phyloP scores from a whole-genome alignment of 2,113 vertebrate species.

The Nymphicus hollandicus region DNA sequence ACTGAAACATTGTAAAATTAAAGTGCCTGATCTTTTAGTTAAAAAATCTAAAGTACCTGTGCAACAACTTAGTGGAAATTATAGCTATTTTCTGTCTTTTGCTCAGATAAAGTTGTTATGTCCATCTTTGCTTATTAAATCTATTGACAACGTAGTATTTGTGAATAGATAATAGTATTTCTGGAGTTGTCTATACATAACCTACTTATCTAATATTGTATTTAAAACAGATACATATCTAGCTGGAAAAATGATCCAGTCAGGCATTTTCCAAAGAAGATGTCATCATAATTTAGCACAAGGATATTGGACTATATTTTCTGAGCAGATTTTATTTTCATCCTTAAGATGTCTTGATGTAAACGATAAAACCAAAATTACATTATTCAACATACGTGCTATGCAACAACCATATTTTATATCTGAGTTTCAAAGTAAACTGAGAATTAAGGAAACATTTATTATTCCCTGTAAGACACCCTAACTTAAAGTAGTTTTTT shows the following conservation, averaged over 20 bases:
- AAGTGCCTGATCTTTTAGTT: background rate
- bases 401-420: background rate
- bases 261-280: conserved; percentile 26
- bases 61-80: background rate
- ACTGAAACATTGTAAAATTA: background rate
- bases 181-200: background rate
- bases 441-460: conserved; percentile 48
- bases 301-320: background rate
- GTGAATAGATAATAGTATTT: background rate
- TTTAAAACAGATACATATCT: background rate
- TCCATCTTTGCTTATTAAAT: background rate
- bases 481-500: conserved; percentile 14
- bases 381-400: background rate
- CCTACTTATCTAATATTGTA: background rate
- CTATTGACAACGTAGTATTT: background rate
- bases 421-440: conserved; percentile 33
- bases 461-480: conserved; percentile 33
- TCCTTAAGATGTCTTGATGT: background rate
- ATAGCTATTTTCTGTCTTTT: background rate
- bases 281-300: conserved; percentile 21
- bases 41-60: background rate
- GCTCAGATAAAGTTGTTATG: background rate
- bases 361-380: background rate
- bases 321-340: background rate
- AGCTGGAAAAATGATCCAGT: conserved; percentile 32